Evolutionary conservation across 2,113 vertebrate genomes (phyloP).

Genomic region (Semicossyphus pulcher): DNA sequence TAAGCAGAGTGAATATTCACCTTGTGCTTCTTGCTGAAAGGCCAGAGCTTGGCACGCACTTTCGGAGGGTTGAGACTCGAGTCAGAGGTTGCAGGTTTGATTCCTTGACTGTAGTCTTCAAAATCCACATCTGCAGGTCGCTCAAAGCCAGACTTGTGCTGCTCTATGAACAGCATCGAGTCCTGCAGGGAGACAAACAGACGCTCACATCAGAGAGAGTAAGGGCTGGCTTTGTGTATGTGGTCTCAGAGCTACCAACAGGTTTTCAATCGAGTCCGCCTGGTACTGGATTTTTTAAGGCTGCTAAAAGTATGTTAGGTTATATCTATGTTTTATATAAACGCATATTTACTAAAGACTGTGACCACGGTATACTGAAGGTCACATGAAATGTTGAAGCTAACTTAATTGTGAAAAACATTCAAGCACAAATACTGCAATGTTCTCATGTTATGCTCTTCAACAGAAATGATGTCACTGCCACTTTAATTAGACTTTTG

Average conservation of each 20-base stretch:
- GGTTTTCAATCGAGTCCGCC: neutral
- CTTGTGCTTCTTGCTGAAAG: conserved; percentile 88
- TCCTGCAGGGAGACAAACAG: conserved; percentile 77
- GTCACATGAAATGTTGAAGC: too few relatives aligned
- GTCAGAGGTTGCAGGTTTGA: conserved; percentile 83
- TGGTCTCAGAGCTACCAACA: neutral
- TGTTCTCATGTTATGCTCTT: too few relatives aligned
- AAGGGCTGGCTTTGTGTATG: neutral
- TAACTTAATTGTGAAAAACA: too few relatives aligned
- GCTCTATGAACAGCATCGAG: conserved; percentile 85
- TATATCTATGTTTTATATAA: too few relatives aligned
- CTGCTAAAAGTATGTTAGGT: too few relatives aligned
- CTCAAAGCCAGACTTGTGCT: conserved; percentile 87
- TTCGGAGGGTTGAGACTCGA: conserved; percentile 83
- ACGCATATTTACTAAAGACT: too few relatives aligned
- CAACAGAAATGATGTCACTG: too few relatives aligned
- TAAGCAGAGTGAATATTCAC: conserved; percentile 58
- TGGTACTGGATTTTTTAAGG: neutral
- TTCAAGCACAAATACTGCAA: too few relatives aligned
- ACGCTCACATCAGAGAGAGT: neutral
- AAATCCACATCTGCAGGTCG: conserved; percentile 88
- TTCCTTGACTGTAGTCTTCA: conserved; percentile 88
- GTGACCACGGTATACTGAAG: too few relatives aligned
- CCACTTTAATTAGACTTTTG: too few relatives aligned
- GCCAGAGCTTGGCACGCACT: conserved; percentile 83